Percentiles rank a stretch among this genome's conserved stretches.
These are phyloP conservation scores for Cyanistes caeruleus DNA, from an alignment of 2,113 vertebrate species.

Conservation along the genomic window DNA sequence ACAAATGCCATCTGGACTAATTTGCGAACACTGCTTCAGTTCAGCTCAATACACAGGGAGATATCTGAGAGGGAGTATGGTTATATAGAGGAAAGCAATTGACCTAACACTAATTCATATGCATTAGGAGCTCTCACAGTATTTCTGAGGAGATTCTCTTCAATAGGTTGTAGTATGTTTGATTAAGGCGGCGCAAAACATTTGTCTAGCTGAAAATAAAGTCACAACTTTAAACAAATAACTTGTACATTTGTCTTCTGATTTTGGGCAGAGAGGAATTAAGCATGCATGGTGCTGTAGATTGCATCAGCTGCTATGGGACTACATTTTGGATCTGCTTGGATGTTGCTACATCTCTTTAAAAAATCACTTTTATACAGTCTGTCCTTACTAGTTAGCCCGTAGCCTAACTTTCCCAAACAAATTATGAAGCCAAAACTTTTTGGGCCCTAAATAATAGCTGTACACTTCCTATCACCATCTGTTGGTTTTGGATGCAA, in stretches of 20 bases:
- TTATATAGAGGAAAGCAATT: background rate
- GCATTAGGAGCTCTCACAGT: background rate
- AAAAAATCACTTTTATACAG: background rate
- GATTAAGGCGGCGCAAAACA: background rate
- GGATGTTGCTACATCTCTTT: background rate
- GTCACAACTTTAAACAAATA: background rate
- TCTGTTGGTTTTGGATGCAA: background rate
- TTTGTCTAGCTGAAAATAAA: background rate
- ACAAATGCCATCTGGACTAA: background rate
- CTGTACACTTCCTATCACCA: background rate
- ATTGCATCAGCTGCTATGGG: background rate
- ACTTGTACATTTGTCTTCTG: background rate
- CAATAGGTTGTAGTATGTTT: background rate
- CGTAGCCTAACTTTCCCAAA: background rate
- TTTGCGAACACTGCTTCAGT: background rate
- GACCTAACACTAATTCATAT: background rate
- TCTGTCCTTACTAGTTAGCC: background rate
- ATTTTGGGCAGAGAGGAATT: background rate
- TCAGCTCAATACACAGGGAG: background rate
- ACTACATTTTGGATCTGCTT: background rate
- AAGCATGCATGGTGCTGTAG: rapidly evolving
- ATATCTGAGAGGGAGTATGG: background rate
- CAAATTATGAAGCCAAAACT: background rate
- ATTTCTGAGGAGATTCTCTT: background rate
- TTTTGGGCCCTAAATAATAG: background rate